Evolutionary conservation across 1,140 invertebrate species (phyloP), one percentile per base, ranked within the genome.

Genomic region (Drosophila tani): DNA sequence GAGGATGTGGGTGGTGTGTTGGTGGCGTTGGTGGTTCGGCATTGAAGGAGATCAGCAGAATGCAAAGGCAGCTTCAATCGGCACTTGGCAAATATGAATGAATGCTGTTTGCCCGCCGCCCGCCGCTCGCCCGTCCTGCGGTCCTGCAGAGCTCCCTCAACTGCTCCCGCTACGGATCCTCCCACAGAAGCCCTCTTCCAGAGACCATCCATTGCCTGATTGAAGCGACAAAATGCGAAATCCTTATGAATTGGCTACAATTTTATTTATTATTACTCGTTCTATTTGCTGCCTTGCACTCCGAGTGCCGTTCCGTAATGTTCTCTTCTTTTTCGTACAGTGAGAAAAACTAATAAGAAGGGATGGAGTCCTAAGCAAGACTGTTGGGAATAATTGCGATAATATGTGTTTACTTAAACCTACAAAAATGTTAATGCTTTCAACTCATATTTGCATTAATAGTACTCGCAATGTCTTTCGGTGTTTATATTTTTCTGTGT

Each of bases 201-300:
- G n/a, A 49, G 24, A 24, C 43, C 47, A 32, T 58, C 68, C 41
- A 73, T 73, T 73, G 38, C 49, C 59, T 80, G 66, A 80, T 83
- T 83, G 81, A 71, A 79, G 81, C 80, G 58, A 66, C 71, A 82
- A 90, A 90, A 88, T 90, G 65, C 67, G 65, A 90, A 88, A 88
- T 90, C 85, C 85, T 90, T 90, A 90, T 90, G 85, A 88, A 88
- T 88, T 90, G 85, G 82, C 81, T 90, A 79, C 79, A 88, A 88
- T 88, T 88, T 88, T 88, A 88, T 88, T 84, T 88, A 90, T 88
- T 88, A 88, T 88, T 90, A 84, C 85, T 87, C 76, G 58, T 85
- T 85, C 75, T 87, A 70, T 87, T 87, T 87, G 66, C 70, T 53
- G 66, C 67, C 63, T 71, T 32, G 58, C 66, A 79, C 50, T 77